phyloP scores from a whole-genome alignment of 2,113 vertebrate species.

The Pluvianellus socialis region DNA sequence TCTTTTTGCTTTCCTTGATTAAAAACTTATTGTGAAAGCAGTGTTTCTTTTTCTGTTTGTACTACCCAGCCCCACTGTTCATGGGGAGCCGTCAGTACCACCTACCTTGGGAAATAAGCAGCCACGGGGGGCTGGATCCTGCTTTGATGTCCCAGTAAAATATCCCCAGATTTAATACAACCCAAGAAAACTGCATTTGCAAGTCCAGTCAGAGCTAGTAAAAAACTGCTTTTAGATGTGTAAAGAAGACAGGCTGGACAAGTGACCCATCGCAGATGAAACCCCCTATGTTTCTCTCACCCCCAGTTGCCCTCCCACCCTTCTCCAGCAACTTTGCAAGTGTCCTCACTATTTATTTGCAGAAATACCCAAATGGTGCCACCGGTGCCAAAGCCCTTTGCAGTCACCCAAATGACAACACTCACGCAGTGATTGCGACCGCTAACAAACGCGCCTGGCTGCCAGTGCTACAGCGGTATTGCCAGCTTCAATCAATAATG shows the following conservation, averaged over 20 bases:
- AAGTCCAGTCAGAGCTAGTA: background rate
- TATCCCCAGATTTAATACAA: background rate
- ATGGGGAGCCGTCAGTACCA: background rate
- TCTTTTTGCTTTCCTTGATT: background rate
- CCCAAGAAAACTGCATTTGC: background rate
- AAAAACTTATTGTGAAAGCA: background rate
- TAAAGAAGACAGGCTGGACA: background rate
- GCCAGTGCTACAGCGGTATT: background rate
- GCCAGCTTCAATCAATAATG: background rate
- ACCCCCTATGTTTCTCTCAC: background rate
- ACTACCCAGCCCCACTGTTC: background rate
- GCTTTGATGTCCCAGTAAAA: background rate
- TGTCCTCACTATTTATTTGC: background rate
- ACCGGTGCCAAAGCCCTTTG: background rate
- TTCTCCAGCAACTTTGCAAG: background rate
- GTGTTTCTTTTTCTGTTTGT: background rate
- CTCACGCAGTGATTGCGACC: rapidly evolving
- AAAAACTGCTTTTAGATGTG: background rate
- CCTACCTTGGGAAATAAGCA: background rate
- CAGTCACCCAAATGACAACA: background rate
- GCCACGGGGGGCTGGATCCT: background rate
- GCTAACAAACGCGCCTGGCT: rapidly evolving
- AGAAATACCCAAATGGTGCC: background rate
- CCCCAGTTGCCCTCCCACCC: background rate
- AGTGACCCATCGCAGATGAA: background rate